Evolutionary conservation across 2,888 invertebrate genomes (phyloP), one percentile per base, ranked within the genome.

Genomic region (Tricholauxania praeusta): DNA sequence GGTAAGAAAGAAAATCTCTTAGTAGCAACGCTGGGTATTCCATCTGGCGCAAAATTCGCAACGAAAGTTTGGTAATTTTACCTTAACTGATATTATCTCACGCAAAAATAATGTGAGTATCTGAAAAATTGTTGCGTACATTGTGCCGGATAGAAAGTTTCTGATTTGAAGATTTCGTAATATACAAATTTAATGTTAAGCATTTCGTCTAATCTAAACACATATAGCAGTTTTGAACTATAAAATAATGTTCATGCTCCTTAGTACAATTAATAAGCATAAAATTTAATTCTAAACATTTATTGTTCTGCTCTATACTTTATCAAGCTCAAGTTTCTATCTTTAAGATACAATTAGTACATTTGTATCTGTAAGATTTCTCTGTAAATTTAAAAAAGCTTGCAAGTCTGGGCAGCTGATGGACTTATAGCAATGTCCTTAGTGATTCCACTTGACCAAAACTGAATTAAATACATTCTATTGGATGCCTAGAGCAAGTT

Each of bases 331-430:
- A 12, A 53, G 57, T 28, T 51, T 19, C 62, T 55, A 77, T 80
- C 81, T 77, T 81, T 76, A 80, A 81, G 79, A 80, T 77, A 81
- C 82, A 82, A 53, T 72, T 17, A 39, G 3, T 10, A 57, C 52
- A 64, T 32, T 78, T 81, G 81, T 81, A 80, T 80, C 76, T 80
- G 78, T 70, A 79, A 78, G 81, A 79, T 71, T 66, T 65, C 66
- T 64, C 60, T 47, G 62, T 73, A 71, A 60, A 74, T 28, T 64
- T 59, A 59, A 55, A 77, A 83, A 85, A 86, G 87, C 79, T 85
- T 10, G 84, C 86, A 86, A 87, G 86, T 86, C 86, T 86, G 86
- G 87, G 84, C 86, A 85, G 85, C 82, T 85, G 87, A 87, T 85
- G 86, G 86, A 85, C 81, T 79, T 86, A 86, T 84, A 82, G 79